Evolutionary conservation across 2,797 vertebrate genomes (phyloP), one percentile per base, ranked within the genome.

Genomic region (Antrozous pallidus): DNA sequence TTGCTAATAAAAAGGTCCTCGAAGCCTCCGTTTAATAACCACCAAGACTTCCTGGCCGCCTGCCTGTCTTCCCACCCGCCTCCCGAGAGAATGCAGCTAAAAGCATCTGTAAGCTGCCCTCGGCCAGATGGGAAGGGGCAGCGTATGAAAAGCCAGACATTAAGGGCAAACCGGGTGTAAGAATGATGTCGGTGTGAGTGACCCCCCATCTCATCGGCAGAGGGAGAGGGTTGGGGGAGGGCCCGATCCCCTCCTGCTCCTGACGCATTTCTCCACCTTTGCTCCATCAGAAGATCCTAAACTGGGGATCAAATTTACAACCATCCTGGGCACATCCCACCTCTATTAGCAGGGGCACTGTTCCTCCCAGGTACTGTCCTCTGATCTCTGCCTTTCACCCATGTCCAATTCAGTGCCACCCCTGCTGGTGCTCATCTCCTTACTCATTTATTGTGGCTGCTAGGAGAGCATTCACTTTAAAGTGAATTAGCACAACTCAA

Each of bases 1-100:
- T 93, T 69, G 0, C 83, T 97, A 96, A 96, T 97, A 96, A 97
- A 96, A 97, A 95, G 36, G 28, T 92, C 69, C 79, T 96, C 17
- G 24, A 92, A 86, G 86, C 63, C 90, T 86, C 91, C 42, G 69
- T 94, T 97, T 93, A 93, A 84, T 86, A 96, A 95, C 94, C 95
- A 93, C 88, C 26, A 93, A 88, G 86, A 94, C 91, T 92, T 51
- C 90, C 3, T 47, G 80, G 96, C 95, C 54, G 95, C 87, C 96
- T 82, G 95, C 95, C 91, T 95, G 96, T 93, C 94, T 96, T 92
- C 91, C 96, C 87, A 93, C 87, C 94, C 96, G 83, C 89, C 89
- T 96, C 96, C 92, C 67, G 24, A 36, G 96, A 80, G 89, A 82
- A 94, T 26, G 12, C 49, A 9, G 51, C 47, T 91, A 77, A 97